Base-by-base conservation (phyloP, 2,888 invertebrate species). In the Microplitis deprimator region DNA sequence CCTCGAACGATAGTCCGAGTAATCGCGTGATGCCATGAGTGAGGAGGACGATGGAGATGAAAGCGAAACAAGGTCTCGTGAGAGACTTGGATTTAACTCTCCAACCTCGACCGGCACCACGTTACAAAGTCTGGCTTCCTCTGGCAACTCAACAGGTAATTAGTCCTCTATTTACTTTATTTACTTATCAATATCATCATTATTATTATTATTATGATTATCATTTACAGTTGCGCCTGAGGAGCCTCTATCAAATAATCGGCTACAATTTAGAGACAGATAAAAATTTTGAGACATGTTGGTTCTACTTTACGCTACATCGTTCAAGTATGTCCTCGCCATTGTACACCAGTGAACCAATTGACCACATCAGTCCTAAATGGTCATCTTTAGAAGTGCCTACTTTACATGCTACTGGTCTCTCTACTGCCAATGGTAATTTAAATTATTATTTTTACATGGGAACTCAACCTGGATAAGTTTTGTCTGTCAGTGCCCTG, bases 381-480 rank as follows among this genome's bases (percentile, higher is more conserved):
- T 97, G 96, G 96, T 92, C 93, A 83, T 95, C 96, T 88, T 93
- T 96, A 78, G 94, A 95, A 88, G 92, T 94, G 87, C 93, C 93
- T 89, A 91, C 90, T 79, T 89, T 92, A 82, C 87, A 91, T 65
- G 91, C 92, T 83, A 91, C 92, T 70, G 91, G 88, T 77, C 86
- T 89, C 73, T 88, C 89, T 73, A 84, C 87, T 81, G 87, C 89
- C 79, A 89, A 84, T 83, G 89, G 89, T 90, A 84, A 86, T 83
- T 80, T 40, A 67, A 6, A 82, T 39, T 61, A 73, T 75, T 70
- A 69, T 20, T 74, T 10, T 41, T 8, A 10, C 29, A 29, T 29
- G 29, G 29, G 29, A 29, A 29, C 29, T 29, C 29, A 29, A 29
- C 4, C 29, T 29, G 29, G 29, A 29, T 29, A 29, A 29, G 3